Conservation (phyloP, 2,797 vertebrate genomes). For the Adrianichthys oophorus region DNA sequence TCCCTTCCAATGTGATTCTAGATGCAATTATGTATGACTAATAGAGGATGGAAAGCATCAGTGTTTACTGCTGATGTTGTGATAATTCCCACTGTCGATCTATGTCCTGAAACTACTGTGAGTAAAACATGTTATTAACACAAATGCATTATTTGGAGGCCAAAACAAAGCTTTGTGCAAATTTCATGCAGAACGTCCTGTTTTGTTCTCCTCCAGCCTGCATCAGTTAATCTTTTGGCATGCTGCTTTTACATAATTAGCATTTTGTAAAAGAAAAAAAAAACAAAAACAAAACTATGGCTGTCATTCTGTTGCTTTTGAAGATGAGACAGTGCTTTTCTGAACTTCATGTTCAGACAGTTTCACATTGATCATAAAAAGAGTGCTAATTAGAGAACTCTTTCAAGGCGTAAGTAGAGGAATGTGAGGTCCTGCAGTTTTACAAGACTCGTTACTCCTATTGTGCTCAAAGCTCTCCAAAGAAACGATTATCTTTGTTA, state of each 20-base stretch:
- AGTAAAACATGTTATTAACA: constrained; percentile 60
- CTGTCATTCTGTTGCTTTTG: constrained; percentile 27
- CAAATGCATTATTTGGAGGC: constrained; percentile 44
- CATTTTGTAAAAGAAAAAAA: constrained; percentile 4
- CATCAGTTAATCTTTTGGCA: not conserved
- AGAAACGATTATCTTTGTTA: constrained; percentile 44
- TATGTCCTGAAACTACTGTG: constrained; percentile 43
- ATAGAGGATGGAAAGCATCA: constrained; percentile 36
- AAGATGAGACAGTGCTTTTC: constrained; percentile 22
- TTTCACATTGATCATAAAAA: constrained; percentile 60
- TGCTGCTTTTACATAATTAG: constrained; percentile 23
- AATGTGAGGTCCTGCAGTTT: constrained; percentile 58
- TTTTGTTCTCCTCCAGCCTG: not conserved
- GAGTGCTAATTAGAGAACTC: constrained; percentile 58
- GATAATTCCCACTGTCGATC: constrained; percentile 51
- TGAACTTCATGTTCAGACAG: constrained; percentile 24
- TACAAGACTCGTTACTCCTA: constrained; percentile 35
- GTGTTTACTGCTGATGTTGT: constrained; percentile 43
- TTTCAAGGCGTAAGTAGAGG: constrained; percentile 54
- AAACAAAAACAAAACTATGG: not conserved
- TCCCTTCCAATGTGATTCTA: constrained; percentile 46
- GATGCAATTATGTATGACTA: constrained; percentile 59
- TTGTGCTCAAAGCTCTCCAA: constrained; percentile 33
- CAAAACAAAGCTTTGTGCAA: constrained; percentile 34
- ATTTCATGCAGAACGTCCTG: constrained; percentile 24